phyloP scores from a whole-genome alignment of 2,797 vertebrate species.

The Pseudotriccus pelzelni region DNA sequence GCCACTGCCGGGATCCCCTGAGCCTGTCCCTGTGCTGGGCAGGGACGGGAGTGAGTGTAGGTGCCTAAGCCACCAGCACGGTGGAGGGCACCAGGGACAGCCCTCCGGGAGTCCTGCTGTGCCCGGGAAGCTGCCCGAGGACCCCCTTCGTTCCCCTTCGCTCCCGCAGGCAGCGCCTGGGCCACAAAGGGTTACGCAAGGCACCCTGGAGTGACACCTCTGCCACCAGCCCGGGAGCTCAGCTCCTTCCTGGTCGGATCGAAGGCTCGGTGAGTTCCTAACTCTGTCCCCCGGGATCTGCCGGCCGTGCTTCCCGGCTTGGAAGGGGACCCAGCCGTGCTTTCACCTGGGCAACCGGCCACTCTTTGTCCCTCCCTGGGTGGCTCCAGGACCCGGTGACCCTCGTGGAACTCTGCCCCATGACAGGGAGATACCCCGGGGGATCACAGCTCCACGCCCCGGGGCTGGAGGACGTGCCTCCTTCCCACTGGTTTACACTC shows the following conservation, averaged over 20 bases:
- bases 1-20: neutral
- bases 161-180: constrained; percentile 32
- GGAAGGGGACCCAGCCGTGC: neutral
- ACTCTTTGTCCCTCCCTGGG: neutral
- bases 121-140: neutral
- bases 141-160: neutral
- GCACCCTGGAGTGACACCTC: constrained; percentile 47
- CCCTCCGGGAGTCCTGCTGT: neutral
- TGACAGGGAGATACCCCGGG: neutral
- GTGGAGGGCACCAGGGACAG: neutral
- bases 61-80: neutral
- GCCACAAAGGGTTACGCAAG: constrained; percentile 59
- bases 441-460: neutral
- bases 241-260: constrained; percentile 62
- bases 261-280: constrained; percentile 38
- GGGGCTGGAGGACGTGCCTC: neutral
- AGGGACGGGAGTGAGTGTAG: neutral
- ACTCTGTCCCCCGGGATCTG: neutral
- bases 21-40: neutral
- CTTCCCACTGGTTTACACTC: neutral
- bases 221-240: constrained; percentile 29
- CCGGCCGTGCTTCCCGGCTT: neutral
- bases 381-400: neutral
- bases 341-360: neutral
- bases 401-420: neutral